Evolutionary conservation across 1,140 invertebrate genomes (phyloP).

Genomic region (Tetragonula clypearis): DNA sequence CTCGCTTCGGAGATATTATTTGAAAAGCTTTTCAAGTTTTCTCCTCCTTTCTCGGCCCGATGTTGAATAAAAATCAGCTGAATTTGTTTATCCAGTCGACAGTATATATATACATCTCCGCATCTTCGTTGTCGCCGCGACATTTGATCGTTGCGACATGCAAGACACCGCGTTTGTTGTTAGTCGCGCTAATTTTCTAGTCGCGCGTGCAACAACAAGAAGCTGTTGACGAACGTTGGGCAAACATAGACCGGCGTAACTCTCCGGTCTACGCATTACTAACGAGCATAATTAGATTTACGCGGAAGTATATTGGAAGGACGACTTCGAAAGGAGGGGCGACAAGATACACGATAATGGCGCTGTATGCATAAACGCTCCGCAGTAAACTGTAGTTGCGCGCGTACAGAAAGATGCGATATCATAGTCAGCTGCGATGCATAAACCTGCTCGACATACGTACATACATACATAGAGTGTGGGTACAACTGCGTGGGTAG

Average conservation of each 20-base stretch:
- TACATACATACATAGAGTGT: background rate
- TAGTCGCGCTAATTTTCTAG: background rate
- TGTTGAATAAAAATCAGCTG: background rate
- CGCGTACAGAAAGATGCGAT: slow-evolving; percentile 36
- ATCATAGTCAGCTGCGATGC: slow-evolving; percentile 37
- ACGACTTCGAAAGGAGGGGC: background rate
- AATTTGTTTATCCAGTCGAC: background rate
- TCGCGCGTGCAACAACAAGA: background rate
- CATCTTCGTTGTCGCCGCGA: background rate
- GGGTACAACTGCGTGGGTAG: background rate
- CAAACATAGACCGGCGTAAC: background rate
- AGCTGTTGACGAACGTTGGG: background rate
- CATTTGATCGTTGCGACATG: background rate
- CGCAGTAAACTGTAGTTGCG: background rate
- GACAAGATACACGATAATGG: slow-evolving; percentile 27
- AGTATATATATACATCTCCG: background rate
- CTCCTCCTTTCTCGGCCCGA: background rate
- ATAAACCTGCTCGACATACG: slow-evolving; percentile 14
- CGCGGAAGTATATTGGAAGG: slow-evolving; percentile 14
- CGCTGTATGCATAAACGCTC: slow-evolving; percentile 16
- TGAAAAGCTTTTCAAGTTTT: no score
- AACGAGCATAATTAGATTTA: slow-evolving; percentile 25
- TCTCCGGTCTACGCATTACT: background rate
- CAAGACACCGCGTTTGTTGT: background rate
- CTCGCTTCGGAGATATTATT: background rate